phyloP scores from a whole-genome alignment of 2,113 vertebrate genomes.

The Hyaena hyaena region DNA sequence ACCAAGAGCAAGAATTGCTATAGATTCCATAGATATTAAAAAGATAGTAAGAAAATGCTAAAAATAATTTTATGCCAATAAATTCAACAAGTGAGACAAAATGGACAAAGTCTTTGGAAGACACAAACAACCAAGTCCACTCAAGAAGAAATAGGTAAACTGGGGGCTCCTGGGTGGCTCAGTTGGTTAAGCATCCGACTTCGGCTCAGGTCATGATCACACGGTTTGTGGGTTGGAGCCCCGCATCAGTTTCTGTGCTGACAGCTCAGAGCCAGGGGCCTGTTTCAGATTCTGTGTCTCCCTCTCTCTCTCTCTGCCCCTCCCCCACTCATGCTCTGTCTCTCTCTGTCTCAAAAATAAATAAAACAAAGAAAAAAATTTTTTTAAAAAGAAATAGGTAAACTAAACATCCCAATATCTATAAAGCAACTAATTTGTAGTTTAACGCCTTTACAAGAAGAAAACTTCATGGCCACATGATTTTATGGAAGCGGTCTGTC shows the following conservation, averaged over 20 bases:
- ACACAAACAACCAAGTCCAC: not conserved
- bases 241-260: too few relatives aligned
- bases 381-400: not conserved
- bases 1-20: not conserved
- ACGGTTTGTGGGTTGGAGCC: too few relatives aligned
- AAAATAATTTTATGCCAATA: not conserved
- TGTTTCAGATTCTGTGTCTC: too few relatives aligned
- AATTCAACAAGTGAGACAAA: not conserved
- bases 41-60: not conserved
- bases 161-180: not conserved
- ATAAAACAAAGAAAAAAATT: too few relatives aligned
- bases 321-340: too few relatives aligned
- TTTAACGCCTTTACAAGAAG: slow-evolving; percentile 6
- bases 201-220: too few relatives aligned
- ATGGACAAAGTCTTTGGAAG: not conserved
- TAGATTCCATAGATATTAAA: not conserved
- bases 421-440: not conserved
- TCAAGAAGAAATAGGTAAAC: not conserved
- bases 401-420: not conserved
- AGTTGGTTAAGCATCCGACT: too few relatives aligned
- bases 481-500: not conserved
- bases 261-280: too few relatives aligned
- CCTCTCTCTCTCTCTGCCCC: too few relatives aligned
- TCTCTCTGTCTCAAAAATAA: too few relatives aligned
- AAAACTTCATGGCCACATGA: not conserved